phyloP scores from a whole-genome alignment of 2,797 vertebrate genomes.

The Sarcophilus harrisii region DNA sequence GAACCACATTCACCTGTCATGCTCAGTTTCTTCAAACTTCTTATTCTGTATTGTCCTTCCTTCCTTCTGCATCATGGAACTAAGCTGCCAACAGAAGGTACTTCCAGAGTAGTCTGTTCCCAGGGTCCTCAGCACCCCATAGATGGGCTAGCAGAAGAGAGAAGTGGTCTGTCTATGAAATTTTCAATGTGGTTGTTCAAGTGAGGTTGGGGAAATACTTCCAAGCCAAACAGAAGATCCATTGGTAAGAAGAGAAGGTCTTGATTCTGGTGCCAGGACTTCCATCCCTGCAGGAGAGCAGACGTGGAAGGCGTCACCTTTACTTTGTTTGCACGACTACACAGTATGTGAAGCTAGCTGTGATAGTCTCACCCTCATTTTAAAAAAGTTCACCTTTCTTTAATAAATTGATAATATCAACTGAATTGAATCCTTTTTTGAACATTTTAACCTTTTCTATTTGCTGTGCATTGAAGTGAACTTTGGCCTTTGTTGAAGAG shows the following conservation, averaged over 20 bases:
- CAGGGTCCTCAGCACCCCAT: background rate
- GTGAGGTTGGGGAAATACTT: slow-evolving; percentile 59
- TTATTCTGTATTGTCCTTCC: background rate
- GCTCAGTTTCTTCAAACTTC: slow-evolving; percentile 24
- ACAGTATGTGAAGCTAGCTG: slow-evolving; percentile 62
- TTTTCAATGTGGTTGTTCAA: slow-evolving; percentile 31
- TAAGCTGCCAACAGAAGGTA: accelerated
- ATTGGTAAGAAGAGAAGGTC: slow-evolving; percentile 56
- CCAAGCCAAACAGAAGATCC: slow-evolving; percentile 58
- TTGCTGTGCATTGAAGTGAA: slow-evolving; percentile 77
- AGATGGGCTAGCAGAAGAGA: slow-evolving; percentile 17
- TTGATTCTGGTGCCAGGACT: slow-evolving; percentile 75
- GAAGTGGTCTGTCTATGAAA: slow-evolving; percentile 40
- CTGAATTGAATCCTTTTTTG: slow-evolving; percentile 78
- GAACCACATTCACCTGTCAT: slow-evolving; percentile 47
- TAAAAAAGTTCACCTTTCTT: slow-evolving; percentile 77
- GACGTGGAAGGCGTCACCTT: slow-evolving; percentile 60
- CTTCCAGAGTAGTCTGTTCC: background rate
- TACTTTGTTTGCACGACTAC: slow-evolving; percentile 71
- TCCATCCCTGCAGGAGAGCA: slow-evolving; percentile 52
- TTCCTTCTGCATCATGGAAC: background rate
- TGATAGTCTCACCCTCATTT: slow-evolving; percentile 75
- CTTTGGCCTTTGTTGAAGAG: slow-evolving; percentile 66
- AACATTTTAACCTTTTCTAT: slow-evolving; percentile 75
- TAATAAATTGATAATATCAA: slow-evolving; percentile 72